These are phyloP conservation scores for Colletes latitarsis DNA, from an alignment of 1,140 invertebrate species.

Conservation along the genomic window DNA sequence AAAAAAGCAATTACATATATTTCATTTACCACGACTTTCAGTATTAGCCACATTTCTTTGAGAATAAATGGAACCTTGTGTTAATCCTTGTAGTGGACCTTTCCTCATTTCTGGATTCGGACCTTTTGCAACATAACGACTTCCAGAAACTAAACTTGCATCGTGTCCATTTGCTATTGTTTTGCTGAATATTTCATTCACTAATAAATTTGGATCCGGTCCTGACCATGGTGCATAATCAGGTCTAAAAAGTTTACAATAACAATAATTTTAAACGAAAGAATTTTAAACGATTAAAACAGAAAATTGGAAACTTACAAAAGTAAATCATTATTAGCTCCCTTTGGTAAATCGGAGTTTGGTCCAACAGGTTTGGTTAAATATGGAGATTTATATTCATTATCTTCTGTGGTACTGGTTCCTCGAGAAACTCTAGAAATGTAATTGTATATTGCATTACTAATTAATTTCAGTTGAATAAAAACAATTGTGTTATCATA, in stretches of 20 bases:
- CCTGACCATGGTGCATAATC: slow-evolving; percentile 88
- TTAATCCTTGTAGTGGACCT: slow-evolving; percentile 83
- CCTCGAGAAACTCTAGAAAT: slow-evolving; percentile 77
- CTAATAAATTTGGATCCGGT: slow-evolving; percentile 82
- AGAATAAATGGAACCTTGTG: slow-evolving; percentile 87
- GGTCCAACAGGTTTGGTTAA: slow-evolving; percentile 83
- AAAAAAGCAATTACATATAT: slow-evolving; percentile 75
- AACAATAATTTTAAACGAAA: slow-evolving; percentile 12
- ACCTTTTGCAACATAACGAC: slow-evolving; percentile 81
- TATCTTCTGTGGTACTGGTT: slow-evolving; percentile 79
- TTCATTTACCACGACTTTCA: slow-evolving; percentile 83
- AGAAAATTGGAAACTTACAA: slow-evolving; percentile 82
- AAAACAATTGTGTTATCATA: neutral
- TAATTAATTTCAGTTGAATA: neutral
- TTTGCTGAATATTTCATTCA: slow-evolving; percentile 73
- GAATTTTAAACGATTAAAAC: slow-evolving; percentile 22
- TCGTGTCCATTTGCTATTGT: slow-evolving; percentile 82
- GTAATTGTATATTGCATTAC: neutral
- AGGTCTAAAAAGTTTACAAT: slow-evolving; percentile 79
- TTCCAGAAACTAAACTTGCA: slow-evolving; percentile 76
- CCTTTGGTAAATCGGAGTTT: slow-evolving; percentile 83
- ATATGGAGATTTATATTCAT: slow-evolving; percentile 81
- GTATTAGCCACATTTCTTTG: slow-evolving; percentile 80
- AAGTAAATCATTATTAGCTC: slow-evolving; percentile 85
- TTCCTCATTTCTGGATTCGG: slow-evolving; percentile 84